Evolutionary conservation across 2,797 vertebrate species (phyloP).

Genomic region (Gouania willdenowi): DNA sequence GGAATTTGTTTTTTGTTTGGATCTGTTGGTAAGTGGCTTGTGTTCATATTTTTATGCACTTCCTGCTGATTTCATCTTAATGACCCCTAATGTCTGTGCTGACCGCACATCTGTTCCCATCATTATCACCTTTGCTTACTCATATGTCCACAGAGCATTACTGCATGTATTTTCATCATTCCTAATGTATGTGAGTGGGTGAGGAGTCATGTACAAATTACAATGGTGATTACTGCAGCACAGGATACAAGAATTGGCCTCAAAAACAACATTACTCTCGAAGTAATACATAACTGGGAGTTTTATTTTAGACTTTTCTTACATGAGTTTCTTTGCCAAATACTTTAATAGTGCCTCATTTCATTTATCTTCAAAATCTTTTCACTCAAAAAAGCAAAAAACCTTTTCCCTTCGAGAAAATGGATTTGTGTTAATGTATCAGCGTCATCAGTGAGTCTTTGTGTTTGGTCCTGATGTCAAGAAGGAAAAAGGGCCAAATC

Average conservation of each 20-base stretch:
- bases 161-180: conserved; percentile 5
- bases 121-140: conserved; percentile 11
- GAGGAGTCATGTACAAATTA: conserved; percentile 32
- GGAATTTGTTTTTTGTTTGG: conserved; percentile 19
- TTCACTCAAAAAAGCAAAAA: conserved; percentile 10
- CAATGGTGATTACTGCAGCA: conserved; percentile 14
- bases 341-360: no score
- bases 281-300: conserved; percentile 9
- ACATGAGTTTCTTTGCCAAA: no score
- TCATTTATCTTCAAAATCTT: no score
- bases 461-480: conserved; percentile 48
- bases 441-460: conserved; percentile 37
- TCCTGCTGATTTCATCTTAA: conserved; percentile 2
- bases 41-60: background rate
- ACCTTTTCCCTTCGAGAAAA: conserved; percentile 29
- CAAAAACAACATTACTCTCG: conserved; percentile 8
- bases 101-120: conserved; percentile 8
- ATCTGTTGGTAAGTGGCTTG: background rate
- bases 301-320: no score
- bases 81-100: background rate
- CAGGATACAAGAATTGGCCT: conserved; percentile 22
- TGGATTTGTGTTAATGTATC: conserved; percentile 61
- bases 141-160: background rate
- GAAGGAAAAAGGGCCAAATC: conserved; percentile 23
- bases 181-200: conserved; percentile 14